These are phyloP conservation scores for Hozukius guyotensis DNA, from an alignment of 2,797 vertebrate genomes.

Conservation along the genomic window DNA sequence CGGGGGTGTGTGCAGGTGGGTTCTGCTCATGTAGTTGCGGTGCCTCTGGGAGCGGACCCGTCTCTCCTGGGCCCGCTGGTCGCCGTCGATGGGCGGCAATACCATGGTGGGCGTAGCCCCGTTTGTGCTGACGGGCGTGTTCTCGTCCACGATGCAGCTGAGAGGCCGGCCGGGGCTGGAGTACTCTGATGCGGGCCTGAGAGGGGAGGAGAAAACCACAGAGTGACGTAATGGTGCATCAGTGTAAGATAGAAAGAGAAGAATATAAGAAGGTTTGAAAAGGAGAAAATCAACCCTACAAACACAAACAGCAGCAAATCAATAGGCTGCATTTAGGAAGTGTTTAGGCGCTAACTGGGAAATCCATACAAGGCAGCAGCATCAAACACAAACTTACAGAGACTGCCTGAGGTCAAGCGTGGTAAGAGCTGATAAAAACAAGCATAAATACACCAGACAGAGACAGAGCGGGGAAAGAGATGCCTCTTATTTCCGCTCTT, in stretches of 20 bases:
- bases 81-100: conserved; percentile 84
- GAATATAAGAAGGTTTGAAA: not conserved
- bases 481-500: conserved; percentile 6
- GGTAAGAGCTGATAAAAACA: conserved; percentile 1
- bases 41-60: conserved; percentile 96
- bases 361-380: not conserved
- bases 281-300: not conserved
- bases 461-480: not conserved
- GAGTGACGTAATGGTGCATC: not conserved
- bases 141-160: conserved; percentile 97
- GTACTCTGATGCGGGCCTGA: conserved; percentile 96
- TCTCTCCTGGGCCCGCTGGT: conserved; percentile 91
- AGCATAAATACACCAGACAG: not conserved
- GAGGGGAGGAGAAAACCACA: not conserved
- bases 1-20: conserved; percentile 96
- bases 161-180: conserved; percentile 95
- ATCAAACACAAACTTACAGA: not conserved
- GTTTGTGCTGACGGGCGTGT: conserved; percentile 92
- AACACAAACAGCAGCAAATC: conserved; percentile 5
- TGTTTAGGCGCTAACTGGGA: not conserved
- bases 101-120: conserved; percentile 86
- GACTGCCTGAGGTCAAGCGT: not conserved
- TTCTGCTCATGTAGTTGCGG: conserved; percentile 99
- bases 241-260: not conserved
- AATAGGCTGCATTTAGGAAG: not conserved